phyloP scores from a whole-genome alignment of 2,888 invertebrate genomes.

The Thereva nobilitata region DNA sequence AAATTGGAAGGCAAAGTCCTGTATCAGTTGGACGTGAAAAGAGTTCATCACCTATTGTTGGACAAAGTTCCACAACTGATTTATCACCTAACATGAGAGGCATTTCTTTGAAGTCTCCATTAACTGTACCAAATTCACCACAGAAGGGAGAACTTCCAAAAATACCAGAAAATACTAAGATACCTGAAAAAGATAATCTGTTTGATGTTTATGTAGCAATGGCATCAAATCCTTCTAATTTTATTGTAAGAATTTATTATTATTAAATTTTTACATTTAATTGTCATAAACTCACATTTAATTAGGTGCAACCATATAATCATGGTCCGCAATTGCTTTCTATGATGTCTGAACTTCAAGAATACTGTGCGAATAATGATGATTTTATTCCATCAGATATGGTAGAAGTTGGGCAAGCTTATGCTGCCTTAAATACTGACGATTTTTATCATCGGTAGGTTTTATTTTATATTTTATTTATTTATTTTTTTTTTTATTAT shows the following conservation, averaged over 20 bases:
- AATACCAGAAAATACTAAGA: slow-evolving; percentile 13
- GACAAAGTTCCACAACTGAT: not conserved
- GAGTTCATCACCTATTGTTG: slow-evolving; percentile 9
- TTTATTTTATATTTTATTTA: not conserved
- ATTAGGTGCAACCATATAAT: slow-evolving; percentile 61
- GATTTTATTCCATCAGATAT: slow-evolving; percentile 60
- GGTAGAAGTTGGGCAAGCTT: slow-evolving; percentile 65
- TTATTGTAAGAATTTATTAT: slow-evolving; percentile 48
- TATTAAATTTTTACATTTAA: not conserved
- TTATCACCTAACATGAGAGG: not conserved
- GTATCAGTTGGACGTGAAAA: not conserved
- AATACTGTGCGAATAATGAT: slow-evolving; percentile 62
- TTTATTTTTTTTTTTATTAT: slow-evolving; percentile 2
- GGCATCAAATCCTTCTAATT: slow-evolving; percentile 71
- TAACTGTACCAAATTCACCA: slow-evolving; percentile 48
- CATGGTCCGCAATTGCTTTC: slow-evolving; percentile 59
- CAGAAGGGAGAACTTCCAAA: slow-evolving; percentile 43
- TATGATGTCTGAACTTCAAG: slow-evolving; percentile 71
- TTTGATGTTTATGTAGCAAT: slow-evolving; percentile 67
- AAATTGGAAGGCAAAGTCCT: not conserved
- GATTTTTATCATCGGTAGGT: slow-evolving; percentile 74
- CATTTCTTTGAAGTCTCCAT: slow-evolving; percentile 15
- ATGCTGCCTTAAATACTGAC: slow-evolving; percentile 69
- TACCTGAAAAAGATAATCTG: slow-evolving; percentile 47
- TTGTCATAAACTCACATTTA: slow-evolving; percentile 17